Evolutionary conservation across 1,140 invertebrate species (phyloP).

Genomic region (Eufriesea mexicana): DNA sequence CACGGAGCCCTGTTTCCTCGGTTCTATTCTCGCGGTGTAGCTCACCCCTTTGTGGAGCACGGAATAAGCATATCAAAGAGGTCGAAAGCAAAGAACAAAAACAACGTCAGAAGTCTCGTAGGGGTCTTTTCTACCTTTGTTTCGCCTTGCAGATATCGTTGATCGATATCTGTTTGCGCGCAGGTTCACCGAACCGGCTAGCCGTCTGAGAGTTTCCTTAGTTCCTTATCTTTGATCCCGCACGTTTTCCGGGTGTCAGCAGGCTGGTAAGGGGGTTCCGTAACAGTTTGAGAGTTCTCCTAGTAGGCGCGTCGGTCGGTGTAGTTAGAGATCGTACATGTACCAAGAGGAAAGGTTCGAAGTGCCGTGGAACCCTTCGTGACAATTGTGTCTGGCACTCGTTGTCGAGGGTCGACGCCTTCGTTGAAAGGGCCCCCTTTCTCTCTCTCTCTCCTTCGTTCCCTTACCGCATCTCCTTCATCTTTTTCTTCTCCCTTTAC

Average conservation of each 20-base stretch:
- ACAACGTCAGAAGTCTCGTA: background rate
- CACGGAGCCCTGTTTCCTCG: background rate
- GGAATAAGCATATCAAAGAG: conserved; percentile 15
- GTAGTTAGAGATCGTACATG: conserved; percentile 40
- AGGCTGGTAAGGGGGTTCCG: background rate
- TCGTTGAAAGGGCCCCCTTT: conserved; percentile 72
- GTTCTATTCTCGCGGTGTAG: background rate
- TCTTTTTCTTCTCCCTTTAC: conserved; percentile 46
- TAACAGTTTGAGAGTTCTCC: conserved; percentile 42
- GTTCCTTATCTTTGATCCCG: conserved; percentile 58
- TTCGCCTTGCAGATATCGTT: conserved; percentile 2
- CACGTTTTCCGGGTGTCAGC: conserved; percentile 46
- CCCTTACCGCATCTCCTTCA: conserved; percentile 35
- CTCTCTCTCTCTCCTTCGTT: conserved; percentile 47
- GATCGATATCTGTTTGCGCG: conserved; percentile 43
- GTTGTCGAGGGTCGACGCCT: conserved; percentile 78
- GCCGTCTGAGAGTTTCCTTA: conserved; percentile 31
- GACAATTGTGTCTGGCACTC: conserved; percentile 78
- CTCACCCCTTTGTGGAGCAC: background rate
- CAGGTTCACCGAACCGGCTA: conserved; percentile 23
- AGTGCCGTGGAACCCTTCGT: conserved; percentile 67
- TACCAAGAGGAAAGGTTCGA: conserved; percentile 62
- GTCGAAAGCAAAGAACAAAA: background rate
- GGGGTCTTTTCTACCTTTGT: conserved; percentile 2
- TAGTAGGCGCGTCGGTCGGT: background rate